A percentile compares a stretch with the other conserved stretches of the same genome.
Conservation (phyloP, 2,113 vertebrate genomes). For the Eurypyga helias region DNA sequence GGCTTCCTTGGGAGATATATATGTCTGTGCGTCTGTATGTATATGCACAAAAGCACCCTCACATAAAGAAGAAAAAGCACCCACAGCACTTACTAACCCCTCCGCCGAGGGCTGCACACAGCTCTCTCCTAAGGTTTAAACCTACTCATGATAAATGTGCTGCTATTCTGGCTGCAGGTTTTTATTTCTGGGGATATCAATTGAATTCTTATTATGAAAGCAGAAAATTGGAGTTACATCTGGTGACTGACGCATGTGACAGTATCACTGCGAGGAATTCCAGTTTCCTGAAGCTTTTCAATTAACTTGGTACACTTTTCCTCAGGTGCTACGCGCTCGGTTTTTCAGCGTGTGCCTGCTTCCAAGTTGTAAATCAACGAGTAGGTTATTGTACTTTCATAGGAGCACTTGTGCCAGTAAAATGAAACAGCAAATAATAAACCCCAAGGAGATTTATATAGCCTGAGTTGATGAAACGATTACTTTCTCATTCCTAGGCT, state of each 20-base stretch:
- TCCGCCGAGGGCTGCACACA: background rate
- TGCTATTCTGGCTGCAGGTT: conserved; percentile 32
- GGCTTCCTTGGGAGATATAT: background rate
- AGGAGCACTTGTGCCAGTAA: conserved; percentile 48
- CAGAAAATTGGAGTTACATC: conserved; percentile 44
- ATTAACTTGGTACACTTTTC: conserved; percentile 21
- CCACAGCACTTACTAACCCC: background rate
- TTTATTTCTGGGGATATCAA: conserved; percentile 55
- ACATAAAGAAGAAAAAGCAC: background rate
- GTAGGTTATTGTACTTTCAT: conserved; percentile 47
- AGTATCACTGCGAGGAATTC: conserved; percentile 8
- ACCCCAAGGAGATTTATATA: conserved; percentile 52
- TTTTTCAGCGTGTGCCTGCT: conserved; percentile 1
- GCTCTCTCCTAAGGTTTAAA: background rate
- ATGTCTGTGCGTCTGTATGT: background rate
- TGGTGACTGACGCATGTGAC: conserved; percentile 26
- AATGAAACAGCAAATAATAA: conserved; percentile 63
- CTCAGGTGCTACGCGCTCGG: background rate
- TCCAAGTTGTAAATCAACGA: conserved; percentile 54
- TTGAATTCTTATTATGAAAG: conserved; percentile 50
- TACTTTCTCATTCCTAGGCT: conserved; percentile 56
- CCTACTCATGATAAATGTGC: background rate
- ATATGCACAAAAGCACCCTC: background rate
- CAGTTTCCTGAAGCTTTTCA: conserved; percentile 39
- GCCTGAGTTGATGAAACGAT: conserved; percentile 55